Evolutionary conservation across 2,888 invertebrate genomes (phyloP).

Genomic region (Hyles lineata): DNA sequence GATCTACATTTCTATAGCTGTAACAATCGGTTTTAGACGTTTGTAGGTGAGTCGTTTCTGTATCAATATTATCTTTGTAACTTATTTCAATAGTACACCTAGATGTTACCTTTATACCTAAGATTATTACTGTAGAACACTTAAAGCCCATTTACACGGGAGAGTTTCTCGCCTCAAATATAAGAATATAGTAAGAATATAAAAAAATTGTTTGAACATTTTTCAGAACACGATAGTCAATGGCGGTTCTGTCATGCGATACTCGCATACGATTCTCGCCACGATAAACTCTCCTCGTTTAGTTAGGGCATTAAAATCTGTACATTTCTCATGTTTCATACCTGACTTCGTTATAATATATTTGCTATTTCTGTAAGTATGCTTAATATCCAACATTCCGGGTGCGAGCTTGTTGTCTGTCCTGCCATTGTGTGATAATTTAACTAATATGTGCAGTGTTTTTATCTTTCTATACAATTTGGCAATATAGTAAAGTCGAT

Average conservation of each 20-base stretch:
- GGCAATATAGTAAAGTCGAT: neutral
- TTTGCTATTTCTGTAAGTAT: constrained; percentile 2
- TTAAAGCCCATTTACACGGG: neutral
- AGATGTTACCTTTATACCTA: constrained; percentile 2
- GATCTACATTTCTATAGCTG: no score
- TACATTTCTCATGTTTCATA: neutral
- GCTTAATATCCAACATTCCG: constrained; percentile 18
- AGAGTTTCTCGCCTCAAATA: no score
- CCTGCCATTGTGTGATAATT: neutral
- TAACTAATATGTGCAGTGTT: neutral
- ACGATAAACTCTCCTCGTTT: no score
- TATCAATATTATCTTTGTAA: no score
- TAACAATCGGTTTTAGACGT: no score
- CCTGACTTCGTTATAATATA: neutral
- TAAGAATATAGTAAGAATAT: no score
- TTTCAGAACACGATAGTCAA: no score
- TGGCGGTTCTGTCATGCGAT: no score
- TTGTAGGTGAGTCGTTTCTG: no score
- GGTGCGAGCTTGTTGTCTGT: neutral
- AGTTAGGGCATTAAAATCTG: neutral
- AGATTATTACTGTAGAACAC: neutral
- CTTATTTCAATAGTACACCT: neutral
- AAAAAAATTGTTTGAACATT: no score
- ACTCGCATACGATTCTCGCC: no score
- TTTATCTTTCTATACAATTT: neutral